A percentile compares a stretch with the other conserved stretches of the same genome.
Conservation (phyloP, 2,888 invertebrate genomes). For the Yponomeuta sedellus region DNA sequence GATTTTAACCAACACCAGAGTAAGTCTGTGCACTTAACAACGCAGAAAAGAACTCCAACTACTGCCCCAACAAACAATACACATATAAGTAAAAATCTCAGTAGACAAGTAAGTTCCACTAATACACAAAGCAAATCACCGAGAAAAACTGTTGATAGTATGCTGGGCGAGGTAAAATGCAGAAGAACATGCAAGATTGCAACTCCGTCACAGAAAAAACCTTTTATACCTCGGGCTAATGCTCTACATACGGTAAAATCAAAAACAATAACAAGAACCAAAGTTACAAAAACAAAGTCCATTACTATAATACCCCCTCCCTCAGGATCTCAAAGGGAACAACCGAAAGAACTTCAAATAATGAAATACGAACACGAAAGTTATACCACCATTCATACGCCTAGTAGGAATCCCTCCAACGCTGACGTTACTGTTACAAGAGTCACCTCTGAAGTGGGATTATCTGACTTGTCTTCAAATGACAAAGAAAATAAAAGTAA, state of each 20-base stretch:
- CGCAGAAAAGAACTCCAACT: no score
- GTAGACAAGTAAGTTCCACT: no score
- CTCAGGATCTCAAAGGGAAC: background rate
- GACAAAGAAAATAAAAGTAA: no score
- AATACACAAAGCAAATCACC: no score
- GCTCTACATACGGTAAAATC: background rate
- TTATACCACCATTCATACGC: background rate
- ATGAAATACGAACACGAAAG: background rate
- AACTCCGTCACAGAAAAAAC: background rate
- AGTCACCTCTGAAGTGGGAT: background rate
- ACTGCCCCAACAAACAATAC: no score
- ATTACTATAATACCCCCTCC: background rate
- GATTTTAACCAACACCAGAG: background rate
- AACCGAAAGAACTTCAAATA: background rate
- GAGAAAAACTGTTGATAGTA: no score
- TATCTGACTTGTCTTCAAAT: background rate
- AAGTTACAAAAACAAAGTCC: background rate
- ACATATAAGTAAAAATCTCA: no score
- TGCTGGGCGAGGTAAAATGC: background rate
- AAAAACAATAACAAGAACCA: background rate
- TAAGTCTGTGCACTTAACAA: no score
- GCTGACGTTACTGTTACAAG: background rate
- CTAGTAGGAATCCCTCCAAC: background rate
- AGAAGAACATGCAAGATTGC: background rate
- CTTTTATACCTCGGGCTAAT: background rate